These are phyloP conservation scores for Oscarella lobularis DNA, from an alignment of 37 sponge, comb jelly and placozoan genomes.

Conservation along the genomic window DNA sequence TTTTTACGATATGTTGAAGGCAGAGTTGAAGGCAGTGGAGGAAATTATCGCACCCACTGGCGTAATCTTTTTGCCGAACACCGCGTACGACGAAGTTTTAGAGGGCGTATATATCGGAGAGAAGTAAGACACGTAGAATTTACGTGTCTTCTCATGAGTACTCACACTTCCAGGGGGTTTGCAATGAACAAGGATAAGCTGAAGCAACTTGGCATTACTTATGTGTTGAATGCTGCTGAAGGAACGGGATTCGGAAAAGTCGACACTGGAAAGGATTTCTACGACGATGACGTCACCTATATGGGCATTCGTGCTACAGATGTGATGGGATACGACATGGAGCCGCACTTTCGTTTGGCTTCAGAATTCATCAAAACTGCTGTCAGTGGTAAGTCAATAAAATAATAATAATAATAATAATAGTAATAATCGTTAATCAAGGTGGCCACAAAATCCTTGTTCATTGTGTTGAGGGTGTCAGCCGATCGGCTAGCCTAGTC, in stretches of 20 bases:
- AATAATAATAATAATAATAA: not conserved
- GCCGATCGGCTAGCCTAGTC: constrained; percentile 36
- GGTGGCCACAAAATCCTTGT: constrained; percentile 21
- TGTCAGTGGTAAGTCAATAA: not conserved
- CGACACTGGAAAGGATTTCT: not conserved
- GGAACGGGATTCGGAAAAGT: not conserved
- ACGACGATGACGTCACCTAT: constrained; percentile 23
- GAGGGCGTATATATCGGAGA: not conserved
- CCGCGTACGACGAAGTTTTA: not conserved
- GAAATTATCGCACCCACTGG: not conserved
- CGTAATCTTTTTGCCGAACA: not conserved
- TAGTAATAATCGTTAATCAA: not conserved
- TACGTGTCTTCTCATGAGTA: not conserved
- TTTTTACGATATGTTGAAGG: not conserved
- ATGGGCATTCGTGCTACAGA: constrained; percentile 24
- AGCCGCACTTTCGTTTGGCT: constrained; percentile 18
- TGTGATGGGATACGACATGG: constrained; percentile 18
- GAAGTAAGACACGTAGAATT: not conserved
- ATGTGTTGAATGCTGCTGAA: not conserved
- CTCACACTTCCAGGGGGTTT: not conserved
- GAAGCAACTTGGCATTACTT: not conserved
- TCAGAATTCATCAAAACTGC: constrained; percentile 28
- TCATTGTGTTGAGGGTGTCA: constrained; percentile 49
- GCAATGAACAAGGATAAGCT: not conserved
- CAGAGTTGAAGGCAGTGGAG: not conserved